Conservation (phyloP, 2,888 invertebrate species). For the Leuctra nigra region DNA sequence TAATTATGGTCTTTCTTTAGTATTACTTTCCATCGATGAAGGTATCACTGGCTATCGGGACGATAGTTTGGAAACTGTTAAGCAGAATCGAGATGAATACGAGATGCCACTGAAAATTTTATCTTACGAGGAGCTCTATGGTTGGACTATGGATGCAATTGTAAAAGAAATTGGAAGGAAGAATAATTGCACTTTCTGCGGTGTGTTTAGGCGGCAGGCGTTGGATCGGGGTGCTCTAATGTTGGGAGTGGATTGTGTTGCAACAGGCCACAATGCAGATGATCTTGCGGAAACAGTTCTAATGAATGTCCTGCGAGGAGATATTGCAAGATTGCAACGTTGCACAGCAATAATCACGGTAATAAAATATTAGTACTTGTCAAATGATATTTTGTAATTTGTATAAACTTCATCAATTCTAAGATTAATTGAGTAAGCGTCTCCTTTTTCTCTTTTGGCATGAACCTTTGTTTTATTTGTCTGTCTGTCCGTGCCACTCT, state of each 20-base stretch:
- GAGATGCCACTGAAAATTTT: conserved; percentile 88
- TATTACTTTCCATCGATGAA: conserved; percentile 95
- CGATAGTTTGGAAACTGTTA: conserved; percentile 94
- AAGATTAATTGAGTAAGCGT: too few relatives aligned
- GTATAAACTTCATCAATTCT: too few relatives aligned
- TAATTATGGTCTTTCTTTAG: conserved; percentile 81
- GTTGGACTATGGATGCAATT: conserved; percentile 99
- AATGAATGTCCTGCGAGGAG: conserved; percentile 96
- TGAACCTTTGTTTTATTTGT: too few relatives aligned
- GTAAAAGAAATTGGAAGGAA: conserved; percentile 74
- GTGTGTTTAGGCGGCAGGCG: conserved; percentile 93
- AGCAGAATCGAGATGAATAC: conserved; percentile 90
- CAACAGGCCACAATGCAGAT: conserved; percentile 95
- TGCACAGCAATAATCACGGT: conserved; percentile 89
- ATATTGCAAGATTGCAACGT: conserved; percentile 85
- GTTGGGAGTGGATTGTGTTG: conserved; percentile 85
- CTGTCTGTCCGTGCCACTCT: too few relatives aligned
- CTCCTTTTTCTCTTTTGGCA: too few relatives aligned
- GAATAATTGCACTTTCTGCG: conserved; percentile 96
- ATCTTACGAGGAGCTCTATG: conserved; percentile 95
- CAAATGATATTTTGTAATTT: too few relatives aligned
- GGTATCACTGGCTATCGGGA: conserved; percentile 95
- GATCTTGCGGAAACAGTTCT: conserved; percentile 98
- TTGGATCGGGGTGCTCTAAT: conserved; percentile 89
- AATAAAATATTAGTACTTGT: too few relatives aligned